phyloP scores from a whole-genome alignment of 2,797 vertebrate genomes.

The Acomys russatus region DNA sequence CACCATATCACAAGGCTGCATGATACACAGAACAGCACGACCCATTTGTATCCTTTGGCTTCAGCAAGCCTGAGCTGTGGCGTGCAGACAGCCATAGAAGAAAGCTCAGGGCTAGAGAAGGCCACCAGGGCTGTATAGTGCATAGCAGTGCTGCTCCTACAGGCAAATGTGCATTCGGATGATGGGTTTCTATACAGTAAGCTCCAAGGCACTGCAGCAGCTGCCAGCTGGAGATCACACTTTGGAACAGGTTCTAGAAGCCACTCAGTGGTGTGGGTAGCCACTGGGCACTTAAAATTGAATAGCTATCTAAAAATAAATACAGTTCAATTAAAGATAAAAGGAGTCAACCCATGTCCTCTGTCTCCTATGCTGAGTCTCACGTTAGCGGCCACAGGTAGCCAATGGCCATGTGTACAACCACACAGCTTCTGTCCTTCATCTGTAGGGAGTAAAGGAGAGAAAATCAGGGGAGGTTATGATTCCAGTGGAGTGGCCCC shows the following conservation, averaged over 20 bases:
- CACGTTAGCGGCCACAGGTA: not conserved
- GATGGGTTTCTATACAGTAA: rapidly evolving
- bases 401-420: not conserved
- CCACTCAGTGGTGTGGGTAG: too few species aligned
- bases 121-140: too few species aligned
- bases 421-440: not conserved
- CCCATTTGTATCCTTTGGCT: not conserved
- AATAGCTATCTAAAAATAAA: not conserved
- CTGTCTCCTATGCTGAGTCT: not conserved
- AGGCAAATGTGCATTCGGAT: rapidly evolving
- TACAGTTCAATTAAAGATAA: not conserved
- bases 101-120: rapidly evolving
- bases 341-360: not conserved
- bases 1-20: not conserved
- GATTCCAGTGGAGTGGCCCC: not conserved
- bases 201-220: too few species aligned
- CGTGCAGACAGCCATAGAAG: not conserved
- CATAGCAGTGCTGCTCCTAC: not conserved
- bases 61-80: not conserved
- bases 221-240: rapidly evolving
- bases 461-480: not conserved
- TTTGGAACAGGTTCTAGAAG: too few species aligned
- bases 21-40: not conserved
- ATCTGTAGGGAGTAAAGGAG: not conserved
- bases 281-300: not conserved